phyloP scores from a whole-genome alignment of 2,113 vertebrate genomes.

The Stigmatopora argus region DNA sequence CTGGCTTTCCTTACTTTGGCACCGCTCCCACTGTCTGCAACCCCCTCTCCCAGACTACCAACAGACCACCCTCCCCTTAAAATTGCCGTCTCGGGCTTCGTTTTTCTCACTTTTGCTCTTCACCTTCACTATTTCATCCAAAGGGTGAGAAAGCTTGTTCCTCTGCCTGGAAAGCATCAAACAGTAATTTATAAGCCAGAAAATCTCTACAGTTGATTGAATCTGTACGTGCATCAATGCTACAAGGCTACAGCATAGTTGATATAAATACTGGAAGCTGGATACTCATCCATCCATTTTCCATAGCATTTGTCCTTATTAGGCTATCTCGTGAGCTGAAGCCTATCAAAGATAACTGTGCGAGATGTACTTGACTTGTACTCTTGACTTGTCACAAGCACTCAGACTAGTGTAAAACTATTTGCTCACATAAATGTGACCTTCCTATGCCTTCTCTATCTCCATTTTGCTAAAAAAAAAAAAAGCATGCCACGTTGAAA shows the following conservation, averaged over 20 bases:
- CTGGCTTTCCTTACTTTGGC: constrained; percentile 39
- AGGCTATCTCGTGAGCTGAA: background rate
- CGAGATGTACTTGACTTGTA: background rate
- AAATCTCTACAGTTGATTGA: background rate
- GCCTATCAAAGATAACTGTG: background rate
- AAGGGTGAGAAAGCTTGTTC: constrained; percentile 27
- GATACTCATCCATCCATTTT: background rate
- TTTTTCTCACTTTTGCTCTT: constrained; percentile 44
- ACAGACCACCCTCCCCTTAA: background rate
- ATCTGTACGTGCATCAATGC: background rate
- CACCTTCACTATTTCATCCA: constrained; percentile 37
- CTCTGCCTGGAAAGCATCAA: constrained; percentile 8
- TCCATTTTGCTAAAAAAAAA: too few relatives aligned
- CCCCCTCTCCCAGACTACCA: background rate
- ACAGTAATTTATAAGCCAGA: constrained; percentile 9
- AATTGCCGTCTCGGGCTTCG: background rate
- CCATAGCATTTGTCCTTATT: background rate
- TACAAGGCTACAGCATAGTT: background rate
- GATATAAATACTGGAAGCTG: background rate
- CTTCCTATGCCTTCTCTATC: too few relatives aligned
- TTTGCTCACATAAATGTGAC: too few relatives aligned
- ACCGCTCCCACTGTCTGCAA: constrained; percentile 3
- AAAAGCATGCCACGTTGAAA: background rate
- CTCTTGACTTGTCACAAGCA: too few relatives aligned
- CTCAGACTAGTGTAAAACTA: too few relatives aligned